Evolutionary conservation across 2,888 invertebrate species (phyloP).

Genomic region (Drosophila nr. perissopoda): DNA sequence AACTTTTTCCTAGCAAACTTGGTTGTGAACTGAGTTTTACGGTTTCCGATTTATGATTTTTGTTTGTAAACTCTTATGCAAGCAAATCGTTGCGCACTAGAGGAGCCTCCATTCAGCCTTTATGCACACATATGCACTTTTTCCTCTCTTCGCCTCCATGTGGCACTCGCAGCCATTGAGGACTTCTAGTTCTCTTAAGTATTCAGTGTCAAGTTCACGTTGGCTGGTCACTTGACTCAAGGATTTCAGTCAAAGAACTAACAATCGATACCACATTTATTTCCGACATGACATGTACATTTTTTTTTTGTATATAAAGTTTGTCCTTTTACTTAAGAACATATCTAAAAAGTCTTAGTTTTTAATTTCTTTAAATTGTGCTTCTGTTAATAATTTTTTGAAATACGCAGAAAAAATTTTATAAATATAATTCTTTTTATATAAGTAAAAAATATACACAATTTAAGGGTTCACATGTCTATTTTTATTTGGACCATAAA

Average conservation of each 20-base stretch:
- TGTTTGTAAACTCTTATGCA: conserved; percentile 66
- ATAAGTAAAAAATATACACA: background rate
- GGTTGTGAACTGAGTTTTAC: conserved; percentile 13
- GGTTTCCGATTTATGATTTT: conserved; percentile 67
- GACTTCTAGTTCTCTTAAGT: conserved; percentile 47
- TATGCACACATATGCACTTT: conserved; percentile 23
- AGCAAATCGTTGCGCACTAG: conserved; percentile 51
- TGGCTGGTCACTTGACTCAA: conserved; percentile 51
- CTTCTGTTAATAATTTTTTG: accelerated
- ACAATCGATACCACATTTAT: conserved; percentile 30
- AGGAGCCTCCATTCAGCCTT: conserved; percentile 27
- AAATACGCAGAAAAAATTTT: background rate
- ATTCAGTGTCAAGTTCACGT: conserved; percentile 72
- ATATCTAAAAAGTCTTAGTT: background rate
- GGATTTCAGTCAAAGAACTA: conserved; percentile 27
- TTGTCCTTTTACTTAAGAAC: background rate
- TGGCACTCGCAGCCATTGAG: conserved; percentile 7
- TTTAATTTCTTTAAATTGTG: background rate
- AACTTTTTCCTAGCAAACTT: background rate
- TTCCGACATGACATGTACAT: background rate
- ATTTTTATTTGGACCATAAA: background rate
- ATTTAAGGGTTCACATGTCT: background rate
- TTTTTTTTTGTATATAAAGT: background rate
- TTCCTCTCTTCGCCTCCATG: conserved; percentile 7
- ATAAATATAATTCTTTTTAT: background rate